A percentile compares a stretch with the other conserved stretches of the same genome.
These are phyloP conservation scores for Pseudopipra pipra DNA, from an alignment of 2,113 vertebrate genomes.

Conservation along the genomic window DNA sequence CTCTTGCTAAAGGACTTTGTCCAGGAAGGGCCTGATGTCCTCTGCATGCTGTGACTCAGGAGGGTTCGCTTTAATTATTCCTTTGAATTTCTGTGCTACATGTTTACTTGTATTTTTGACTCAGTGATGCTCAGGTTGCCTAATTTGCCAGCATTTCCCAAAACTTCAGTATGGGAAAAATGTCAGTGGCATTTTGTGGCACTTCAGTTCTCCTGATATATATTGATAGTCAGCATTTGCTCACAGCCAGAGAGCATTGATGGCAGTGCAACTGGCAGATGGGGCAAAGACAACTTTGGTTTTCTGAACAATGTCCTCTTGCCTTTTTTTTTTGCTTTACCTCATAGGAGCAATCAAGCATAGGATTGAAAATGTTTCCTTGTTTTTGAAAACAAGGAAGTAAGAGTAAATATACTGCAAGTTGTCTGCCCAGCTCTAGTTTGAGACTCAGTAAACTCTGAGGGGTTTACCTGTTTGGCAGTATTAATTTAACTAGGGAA, in stretches of 20 bases:
- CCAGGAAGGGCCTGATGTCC: not conserved
- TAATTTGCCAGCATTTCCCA: not conserved
- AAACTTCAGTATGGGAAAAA: not conserved
- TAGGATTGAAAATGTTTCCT: not conserved
- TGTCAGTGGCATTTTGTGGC: not conserved
- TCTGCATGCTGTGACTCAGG: not conserved
- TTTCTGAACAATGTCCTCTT: not conserved
- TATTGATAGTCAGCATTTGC: not conserved
- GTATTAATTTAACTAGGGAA: constrained; percentile 54
- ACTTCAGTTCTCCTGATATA: not conserved
- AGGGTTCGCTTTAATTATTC: not conserved
- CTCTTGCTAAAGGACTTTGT: not conserved
- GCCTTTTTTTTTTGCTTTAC: not conserved
- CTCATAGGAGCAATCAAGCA: not conserved
- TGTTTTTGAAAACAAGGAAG: constrained; percentile 21
- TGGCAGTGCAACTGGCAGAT: not conserved
- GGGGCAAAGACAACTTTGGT: not conserved
- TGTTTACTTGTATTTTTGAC: not conserved
- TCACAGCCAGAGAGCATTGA: not conserved
- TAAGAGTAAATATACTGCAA: not conserved
- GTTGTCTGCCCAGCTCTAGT: not conserved
- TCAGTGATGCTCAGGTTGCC: not conserved
- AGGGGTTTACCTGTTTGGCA: constrained; percentile 43
- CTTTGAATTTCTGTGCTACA: not conserved
- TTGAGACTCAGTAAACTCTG: constrained; percentile 52